Percentiles rank a stretch among this genome's conserved stretches.
These are phyloP conservation scores for Pseudorasbora parva DNA, from an alignment of 2,113 vertebrate genomes.

Conservation along the genomic window DNA sequence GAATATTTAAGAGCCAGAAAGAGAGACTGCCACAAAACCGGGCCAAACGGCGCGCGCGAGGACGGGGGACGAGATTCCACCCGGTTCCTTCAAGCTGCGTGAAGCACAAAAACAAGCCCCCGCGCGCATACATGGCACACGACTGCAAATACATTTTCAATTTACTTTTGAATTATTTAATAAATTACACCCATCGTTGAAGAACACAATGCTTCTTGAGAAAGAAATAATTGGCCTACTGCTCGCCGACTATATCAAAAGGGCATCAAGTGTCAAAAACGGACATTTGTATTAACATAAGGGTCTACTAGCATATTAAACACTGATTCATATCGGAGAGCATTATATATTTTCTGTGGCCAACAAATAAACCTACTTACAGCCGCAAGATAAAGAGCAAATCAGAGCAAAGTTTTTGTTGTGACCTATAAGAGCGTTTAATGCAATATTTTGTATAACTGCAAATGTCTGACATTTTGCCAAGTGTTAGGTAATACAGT, in stretches of 20 bases:
- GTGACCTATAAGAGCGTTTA: neutral
- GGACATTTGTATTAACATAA: neutral
- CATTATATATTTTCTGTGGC: neutral
- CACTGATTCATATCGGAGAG: neutral
- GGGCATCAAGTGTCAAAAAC: neutral
- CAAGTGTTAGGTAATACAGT: neutral
- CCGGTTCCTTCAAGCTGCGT: neutral
- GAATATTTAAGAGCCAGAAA: constrained; percentile 28
- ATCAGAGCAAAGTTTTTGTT: neutral
- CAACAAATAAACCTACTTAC: neutral
- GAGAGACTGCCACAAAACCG: neutral
- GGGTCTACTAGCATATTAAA: neutral
- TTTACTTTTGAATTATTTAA: neutral
- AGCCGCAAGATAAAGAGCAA: neutral
- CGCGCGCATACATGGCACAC: neutral
- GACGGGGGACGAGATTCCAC: neutral
- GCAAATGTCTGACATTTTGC: neutral
- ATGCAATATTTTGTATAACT: neutral
- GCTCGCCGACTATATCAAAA: neutral
- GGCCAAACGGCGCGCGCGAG: constrained; percentile 7
- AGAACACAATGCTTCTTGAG: neutral
- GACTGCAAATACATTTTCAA: constrained; percentile 4
- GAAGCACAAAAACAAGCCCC: neutral
- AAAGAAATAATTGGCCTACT: neutral
- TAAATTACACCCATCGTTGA: neutral